These are phyloP conservation scores for Etheostoma nigrum DNA, from an alignment of 2,797 vertebrate species.

Conservation along the genomic window DNA sequence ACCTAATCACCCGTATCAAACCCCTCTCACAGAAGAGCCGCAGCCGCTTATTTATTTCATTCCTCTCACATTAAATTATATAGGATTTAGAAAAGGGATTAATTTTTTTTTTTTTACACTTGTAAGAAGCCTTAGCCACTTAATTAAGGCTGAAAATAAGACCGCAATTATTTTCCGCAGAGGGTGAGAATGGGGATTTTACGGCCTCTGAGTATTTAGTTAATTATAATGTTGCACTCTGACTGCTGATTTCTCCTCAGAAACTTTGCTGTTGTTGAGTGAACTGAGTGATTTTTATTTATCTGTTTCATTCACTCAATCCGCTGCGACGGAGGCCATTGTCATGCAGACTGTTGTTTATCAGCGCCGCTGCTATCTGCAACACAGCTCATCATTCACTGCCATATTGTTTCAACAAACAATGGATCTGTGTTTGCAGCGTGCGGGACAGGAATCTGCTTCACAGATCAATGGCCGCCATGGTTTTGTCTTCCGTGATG, in stretches of 20 bases:
- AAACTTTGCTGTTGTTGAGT: constrained; percentile 46
- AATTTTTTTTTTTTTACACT: constrained; percentile 77
- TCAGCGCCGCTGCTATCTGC: constrained; percentile 67
- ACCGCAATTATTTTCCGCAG: constrained; percentile 78
- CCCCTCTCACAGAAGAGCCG: constrained; percentile 74
- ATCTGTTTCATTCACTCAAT: neutral
- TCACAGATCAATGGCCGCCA: constrained; percentile 58
- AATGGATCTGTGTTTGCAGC: constrained; percentile 66
- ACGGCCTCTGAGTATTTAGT: constrained; percentile 70
- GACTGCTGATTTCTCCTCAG: constrained; percentile 63
- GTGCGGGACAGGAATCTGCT: constrained; percentile 64
- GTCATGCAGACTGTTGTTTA: constrained; percentile 73
- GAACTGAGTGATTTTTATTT: neutral
- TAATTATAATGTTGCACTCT: constrained; percentile 71
- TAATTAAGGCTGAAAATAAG: constrained; percentile 86
- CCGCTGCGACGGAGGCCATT: constrained; percentile 53
- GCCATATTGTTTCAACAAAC: constrained; percentile 71
- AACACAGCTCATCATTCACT: constrained; percentile 74
- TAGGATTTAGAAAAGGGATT: constrained; percentile 85
- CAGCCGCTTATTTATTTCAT: constrained; percentile 83
- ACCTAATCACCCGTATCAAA: constrained; percentile 87
- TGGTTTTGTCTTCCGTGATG: constrained; percentile 68
- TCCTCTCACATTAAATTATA: constrained; percentile 87
- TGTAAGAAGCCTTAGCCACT: constrained; percentile 82
- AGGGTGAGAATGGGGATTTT: constrained; percentile 69